phyloP scores from a whole-genome alignment of 64 coral and sea anemone species.

The Trachythela sp. region DNA sequence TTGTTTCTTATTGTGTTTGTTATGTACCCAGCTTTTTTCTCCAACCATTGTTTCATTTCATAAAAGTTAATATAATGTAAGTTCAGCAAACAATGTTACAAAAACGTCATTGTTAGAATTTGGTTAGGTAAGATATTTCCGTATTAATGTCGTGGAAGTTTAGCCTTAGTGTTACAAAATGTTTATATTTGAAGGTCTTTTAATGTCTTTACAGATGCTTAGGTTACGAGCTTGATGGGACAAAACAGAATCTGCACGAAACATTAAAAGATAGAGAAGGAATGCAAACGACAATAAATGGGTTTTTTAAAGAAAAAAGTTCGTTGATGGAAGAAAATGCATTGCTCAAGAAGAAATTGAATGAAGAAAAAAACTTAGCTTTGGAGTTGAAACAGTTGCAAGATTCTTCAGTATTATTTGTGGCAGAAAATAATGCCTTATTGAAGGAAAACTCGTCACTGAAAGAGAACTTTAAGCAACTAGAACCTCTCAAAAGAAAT shows the following conservation, averaged over 20 bases:
- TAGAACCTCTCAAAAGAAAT: not conserved
- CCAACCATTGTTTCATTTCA: no score
- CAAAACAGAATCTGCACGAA: not conserved
- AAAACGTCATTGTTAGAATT: no score
- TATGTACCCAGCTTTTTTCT: no score
- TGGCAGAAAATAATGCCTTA: not conserved
- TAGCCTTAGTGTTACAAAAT: no score
- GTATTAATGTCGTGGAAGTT: no score
- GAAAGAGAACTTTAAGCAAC: not conserved
- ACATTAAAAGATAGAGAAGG: not conserved
- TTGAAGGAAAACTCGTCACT: not conserved
- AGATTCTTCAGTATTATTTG: not conserved
- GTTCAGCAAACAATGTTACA: no score
- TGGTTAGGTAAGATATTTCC: no score
- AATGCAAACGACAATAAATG: not conserved
- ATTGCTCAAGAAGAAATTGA: not conserved
- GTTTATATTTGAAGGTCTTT: no score
- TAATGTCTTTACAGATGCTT: not conserved
- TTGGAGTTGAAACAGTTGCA: not conserved
- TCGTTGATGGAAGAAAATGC: not conserved
- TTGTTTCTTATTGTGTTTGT: no score
- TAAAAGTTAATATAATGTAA: no score
- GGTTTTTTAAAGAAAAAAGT: not conserved
- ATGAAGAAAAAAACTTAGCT: not conserved
- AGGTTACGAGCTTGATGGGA: not conserved